These are phyloP conservation scores for Sceliomorpha sp. DNA, from an alignment of 2,888 invertebrate species.

Conservation along the genomic window DNA sequence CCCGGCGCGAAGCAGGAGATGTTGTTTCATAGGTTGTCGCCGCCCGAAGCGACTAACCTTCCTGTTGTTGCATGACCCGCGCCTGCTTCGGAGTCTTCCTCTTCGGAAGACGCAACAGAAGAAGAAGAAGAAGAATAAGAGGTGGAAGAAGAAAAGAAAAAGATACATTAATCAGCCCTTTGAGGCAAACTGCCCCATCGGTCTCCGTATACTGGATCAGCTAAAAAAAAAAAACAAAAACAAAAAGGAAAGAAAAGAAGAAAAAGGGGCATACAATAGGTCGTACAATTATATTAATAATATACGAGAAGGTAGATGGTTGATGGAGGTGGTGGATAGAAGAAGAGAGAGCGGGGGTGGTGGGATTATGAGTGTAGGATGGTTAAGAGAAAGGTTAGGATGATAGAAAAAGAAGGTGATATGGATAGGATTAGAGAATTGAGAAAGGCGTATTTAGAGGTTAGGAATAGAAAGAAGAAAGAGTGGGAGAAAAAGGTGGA, in stretches of 20 bases:
- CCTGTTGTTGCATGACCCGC: constrained; percentile 77
- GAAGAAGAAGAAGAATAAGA: constrained; percentile 35
- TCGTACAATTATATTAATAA: constrained; percentile 50
- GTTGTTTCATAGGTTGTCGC: constrained; percentile 76
- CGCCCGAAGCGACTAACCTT: constrained; percentile 77
- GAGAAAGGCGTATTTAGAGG: too few species aligned
- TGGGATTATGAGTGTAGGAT: too few species aligned
- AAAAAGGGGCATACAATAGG: constrained; percentile 29
- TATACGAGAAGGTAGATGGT: too few species aligned
- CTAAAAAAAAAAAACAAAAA: too few species aligned
- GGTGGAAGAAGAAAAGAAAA: constrained; percentile 40
- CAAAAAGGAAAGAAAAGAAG: too few species aligned
- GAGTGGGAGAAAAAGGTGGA: too few species aligned
- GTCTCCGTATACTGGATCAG: constrained; percentile 30
- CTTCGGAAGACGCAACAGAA: constrained; percentile 21
- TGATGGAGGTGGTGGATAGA: too few species aligned
- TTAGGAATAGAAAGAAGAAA: too few species aligned
- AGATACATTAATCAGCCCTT: constrained; percentile 55
- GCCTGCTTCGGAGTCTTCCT: constrained; percentile 69
- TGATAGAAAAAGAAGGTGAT: too few species aligned
- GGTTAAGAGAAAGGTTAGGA: too few species aligned
- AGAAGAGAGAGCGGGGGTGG: too few species aligned
- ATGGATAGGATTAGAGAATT: too few species aligned
- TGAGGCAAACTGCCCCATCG: constrained; percentile 49
- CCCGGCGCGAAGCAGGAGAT: constrained; percentile 60